Evolutionary conservation across 1,140 invertebrate species (phyloP), one percentile per base, ranked within the genome.

Genomic region (Drosophila leontia): DNA sequence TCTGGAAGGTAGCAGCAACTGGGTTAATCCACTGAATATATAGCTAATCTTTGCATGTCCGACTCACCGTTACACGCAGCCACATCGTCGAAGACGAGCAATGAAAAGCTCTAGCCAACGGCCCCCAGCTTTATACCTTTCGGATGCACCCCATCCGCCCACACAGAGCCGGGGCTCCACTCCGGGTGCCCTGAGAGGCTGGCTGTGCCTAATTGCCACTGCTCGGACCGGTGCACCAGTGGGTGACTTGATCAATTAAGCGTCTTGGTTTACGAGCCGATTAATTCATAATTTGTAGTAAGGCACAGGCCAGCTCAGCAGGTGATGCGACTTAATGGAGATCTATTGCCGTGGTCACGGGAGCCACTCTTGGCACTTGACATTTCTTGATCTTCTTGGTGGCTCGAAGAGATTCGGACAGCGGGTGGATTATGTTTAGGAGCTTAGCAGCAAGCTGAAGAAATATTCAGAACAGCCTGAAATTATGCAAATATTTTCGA

Each of bases 241-340:
- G 65, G 45, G 70, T 78, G 82, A 87, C 84, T 88, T 71, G 84
- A 88, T 67, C 84, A 81, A 88, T 88, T 78, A 88, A 80, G 34
- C 48, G 58, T 7, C 13, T 35, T 68, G 72, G 75, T 88, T 88
- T 88, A 88, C 58, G 85, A 72, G 41, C 35, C 80, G 51, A 81
- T 90, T 69, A 84, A 47, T 78, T 78, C 51, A 84, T 84, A 84
- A 65, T 90, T 83, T 88, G 80, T 88, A 17, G 55, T 59, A 79
- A 68, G 41, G 48, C 64, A 58, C 60, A 58, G 35, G 35, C 48
- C 62, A 3, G 74, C 41, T 35, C 39, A n/a, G 64, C 53, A 48
- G 56, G 42, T 55, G 75, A 78, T 0, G 35, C 64, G 35, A 23
- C 35, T 71, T 58, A 58, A 68, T 75, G 51, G 41, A 67, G 64